Base-by-base conservation (phyloP, 2,888 invertebrate genomes). In the Nemapogon koenigi region DNA sequence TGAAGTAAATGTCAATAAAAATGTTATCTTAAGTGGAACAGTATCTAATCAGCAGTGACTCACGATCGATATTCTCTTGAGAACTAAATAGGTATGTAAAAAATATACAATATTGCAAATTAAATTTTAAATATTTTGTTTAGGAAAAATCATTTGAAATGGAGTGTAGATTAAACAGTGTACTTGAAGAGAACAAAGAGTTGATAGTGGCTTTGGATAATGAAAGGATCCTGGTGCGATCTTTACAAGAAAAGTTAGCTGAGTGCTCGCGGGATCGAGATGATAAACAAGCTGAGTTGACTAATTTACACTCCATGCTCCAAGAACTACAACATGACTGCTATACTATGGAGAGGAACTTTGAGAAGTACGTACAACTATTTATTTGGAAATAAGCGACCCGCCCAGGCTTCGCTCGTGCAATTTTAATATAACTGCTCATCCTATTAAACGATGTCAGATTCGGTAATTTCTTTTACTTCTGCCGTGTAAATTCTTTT, bases 231-330 rank as follows among this genome's bases (percentile, higher is more conserved):
- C 55, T 81, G 13, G 83, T 81, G 48, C 62, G 56, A 49, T 75
- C 79, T 2, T 51, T 83, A 4, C 61, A 65, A 33, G 79, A 79
- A 45, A 75, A 79, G 42, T 58, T 81, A 35, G 75, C 76, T n/a
- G 79, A 79, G 49, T 59, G 81, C 4, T 76, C 71, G 45, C 47
- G 68, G 40, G 55, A 79, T 37, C 63, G 75, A 40, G 76, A 72
- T 41, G 83, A 84, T 44, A 79, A 80, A 51, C 80, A 75, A 49
- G 62, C 67, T 0, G 81, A 83, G 48, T 60, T 71, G 31, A 66
- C 66, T 40, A 70, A 67, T 41, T 56, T 75, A 10, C 71, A 69
- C 44, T 59, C 67, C 0, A 47, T 71, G 39, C 59, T 76, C 37
- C 67, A 63, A 1, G 76, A 76, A 14, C 65, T 78, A 60, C 75